Evolutionary conservation across 2,113 vertebrate genomes (phyloP).

Genomic region (Onychostruthus taczanowskii): DNA sequence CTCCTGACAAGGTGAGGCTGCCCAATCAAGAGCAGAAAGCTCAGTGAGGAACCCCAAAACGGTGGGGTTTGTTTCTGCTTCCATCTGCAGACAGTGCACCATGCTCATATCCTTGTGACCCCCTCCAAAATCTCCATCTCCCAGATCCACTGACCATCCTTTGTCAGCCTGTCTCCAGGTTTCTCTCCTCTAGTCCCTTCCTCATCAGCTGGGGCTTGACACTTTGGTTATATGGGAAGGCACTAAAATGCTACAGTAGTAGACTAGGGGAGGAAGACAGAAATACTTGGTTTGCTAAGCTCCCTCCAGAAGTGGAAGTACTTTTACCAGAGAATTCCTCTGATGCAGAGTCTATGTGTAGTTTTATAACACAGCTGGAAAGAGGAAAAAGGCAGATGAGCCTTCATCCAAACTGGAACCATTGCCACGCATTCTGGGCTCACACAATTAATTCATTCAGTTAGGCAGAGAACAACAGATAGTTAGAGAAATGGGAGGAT

Average conservation of each 20-base stretch:
- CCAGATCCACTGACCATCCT: not conserved
- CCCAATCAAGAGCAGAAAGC: not conserved
- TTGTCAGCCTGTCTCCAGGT: not conserved
- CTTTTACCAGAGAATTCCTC: not conserved
- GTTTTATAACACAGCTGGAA: not conserved
- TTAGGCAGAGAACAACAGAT: not conserved
- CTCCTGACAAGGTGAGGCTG: not conserved
- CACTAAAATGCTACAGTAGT: not conserved
- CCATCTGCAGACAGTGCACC: not conserved
- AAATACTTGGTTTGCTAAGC: not conserved
- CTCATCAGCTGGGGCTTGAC: not conserved
- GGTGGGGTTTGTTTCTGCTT: not conserved
- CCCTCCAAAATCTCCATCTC: not conserved
- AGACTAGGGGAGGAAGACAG: not conserved
- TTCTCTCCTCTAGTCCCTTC: not conserved
- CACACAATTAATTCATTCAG: constrained; percentile 37
- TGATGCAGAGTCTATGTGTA: not conserved
- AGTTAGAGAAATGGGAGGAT: not conserved
- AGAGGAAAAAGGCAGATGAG: not conserved
- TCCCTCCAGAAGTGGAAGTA: not conserved
- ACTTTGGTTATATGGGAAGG: not conserved
- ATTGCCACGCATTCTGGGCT: not conserved
- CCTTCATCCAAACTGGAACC: not conserved
- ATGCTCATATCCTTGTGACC: not conserved
- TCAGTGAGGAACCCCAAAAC: not conserved